Percentiles rank a stretch among this genome's conserved stretches.
phyloP scores from a whole-genome alignment of 2,797 vertebrate species.

The Eospalax fontanierii region DNA sequence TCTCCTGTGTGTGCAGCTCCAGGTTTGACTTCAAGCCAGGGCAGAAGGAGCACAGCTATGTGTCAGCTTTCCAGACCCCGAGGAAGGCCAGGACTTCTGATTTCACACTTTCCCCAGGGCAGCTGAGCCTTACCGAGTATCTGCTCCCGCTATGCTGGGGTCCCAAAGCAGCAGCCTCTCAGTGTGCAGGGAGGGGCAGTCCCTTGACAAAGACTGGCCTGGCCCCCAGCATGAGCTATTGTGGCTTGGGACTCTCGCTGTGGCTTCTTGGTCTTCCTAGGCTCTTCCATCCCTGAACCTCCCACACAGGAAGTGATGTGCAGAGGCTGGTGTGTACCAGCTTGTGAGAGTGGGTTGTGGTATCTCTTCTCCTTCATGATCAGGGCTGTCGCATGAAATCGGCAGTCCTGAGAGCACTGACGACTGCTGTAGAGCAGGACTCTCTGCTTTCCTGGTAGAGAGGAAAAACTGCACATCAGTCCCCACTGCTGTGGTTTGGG shows the following conservation, averaged over 20 bases:
- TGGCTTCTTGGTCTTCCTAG: neutral
- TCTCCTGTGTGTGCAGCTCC: neutral
- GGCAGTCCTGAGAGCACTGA: neutral
- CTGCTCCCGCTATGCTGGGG: neutral
- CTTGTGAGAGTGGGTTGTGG: neutral
- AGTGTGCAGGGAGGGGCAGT: neutral
- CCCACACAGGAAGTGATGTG: too few species aligned
- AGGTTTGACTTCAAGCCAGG: neutral
- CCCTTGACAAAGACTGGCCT: neutral
- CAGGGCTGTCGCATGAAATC: neutral
- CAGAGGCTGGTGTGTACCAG: rapidly evolving
- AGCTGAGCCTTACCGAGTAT: neutral
- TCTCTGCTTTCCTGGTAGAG: neutral
- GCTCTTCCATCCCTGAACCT: neutral
- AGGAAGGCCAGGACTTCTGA: neutral
- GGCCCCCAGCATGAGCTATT: too few species aligned
- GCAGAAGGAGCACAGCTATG: neutral
- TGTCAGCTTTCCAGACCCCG: neutral
- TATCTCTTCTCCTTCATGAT: neutral
- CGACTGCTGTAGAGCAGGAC: neutral
- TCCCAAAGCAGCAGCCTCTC: neutral
- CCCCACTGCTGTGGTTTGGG: neutral
- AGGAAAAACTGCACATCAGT: neutral
- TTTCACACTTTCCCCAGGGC: neutral
- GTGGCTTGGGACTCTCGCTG: neutral